These are phyloP conservation scores for Poecile atricapillus DNA, from an alignment of 2,113 vertebrate genomes.

Conservation along the genomic window DNA sequence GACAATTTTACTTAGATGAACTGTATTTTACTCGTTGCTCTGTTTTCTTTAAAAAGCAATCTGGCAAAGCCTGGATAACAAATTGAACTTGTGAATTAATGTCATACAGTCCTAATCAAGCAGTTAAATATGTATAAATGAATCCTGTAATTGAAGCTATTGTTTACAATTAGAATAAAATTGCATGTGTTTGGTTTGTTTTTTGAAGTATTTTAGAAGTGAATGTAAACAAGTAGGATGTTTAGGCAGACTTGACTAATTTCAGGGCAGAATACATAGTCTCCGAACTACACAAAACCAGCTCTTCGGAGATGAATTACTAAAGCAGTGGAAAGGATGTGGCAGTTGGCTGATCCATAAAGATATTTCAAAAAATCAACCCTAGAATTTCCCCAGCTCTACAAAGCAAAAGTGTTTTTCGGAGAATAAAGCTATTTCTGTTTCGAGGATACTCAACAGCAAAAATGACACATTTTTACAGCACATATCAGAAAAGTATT, in stretches of 20 bases:
- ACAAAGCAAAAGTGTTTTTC: background rate
- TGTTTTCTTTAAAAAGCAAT: background rate
- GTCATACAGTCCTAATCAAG: background rate
- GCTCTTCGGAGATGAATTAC: conserved; percentile 9
- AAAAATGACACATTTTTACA: background rate
- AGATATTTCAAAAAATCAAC: background rate
- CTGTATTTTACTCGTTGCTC: background rate
- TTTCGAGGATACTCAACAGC: background rate
- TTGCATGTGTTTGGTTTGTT: background rate
- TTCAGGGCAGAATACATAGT: background rate
- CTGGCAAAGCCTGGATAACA: background rate
- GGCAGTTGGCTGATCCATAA: background rate
- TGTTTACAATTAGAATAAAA: background rate
- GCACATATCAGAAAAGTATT: background rate
- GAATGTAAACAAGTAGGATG: background rate
- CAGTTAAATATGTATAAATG: background rate
- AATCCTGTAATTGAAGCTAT: background rate
- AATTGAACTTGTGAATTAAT: background rate
- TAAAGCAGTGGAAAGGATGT: conserved; percentile 7
- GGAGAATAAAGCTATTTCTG: background rate
- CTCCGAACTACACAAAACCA: background rate
- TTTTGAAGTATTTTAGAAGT: background rate
- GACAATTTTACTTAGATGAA: background rate
- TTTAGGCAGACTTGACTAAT: background rate
- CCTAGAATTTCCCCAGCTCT: background rate